phyloP scores from a whole-genome alignment of 1,140 invertebrate genomes.

The Saccostrea cuccullata region DNA sequence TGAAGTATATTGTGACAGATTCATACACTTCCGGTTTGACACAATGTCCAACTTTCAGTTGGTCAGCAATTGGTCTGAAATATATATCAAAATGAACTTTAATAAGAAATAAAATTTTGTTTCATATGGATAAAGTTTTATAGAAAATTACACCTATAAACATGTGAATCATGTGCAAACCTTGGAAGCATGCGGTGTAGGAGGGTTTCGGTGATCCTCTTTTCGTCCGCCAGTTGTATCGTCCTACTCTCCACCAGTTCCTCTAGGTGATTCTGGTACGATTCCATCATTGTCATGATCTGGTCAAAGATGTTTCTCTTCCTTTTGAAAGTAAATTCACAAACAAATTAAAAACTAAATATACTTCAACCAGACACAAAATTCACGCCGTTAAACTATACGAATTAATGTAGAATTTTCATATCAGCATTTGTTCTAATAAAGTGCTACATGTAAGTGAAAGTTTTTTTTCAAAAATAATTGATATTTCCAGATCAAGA shows the following conservation, averaged over 20 bases:
- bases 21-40: slow-evolving; percentile 76
- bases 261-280: slow-evolving; percentile 95
- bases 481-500: not conserved
- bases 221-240: slow-evolving; percentile 93
- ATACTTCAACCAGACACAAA: too few species aligned
- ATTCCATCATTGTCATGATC: slow-evolving; percentile 97
- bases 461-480: not conserved
- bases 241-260: slow-evolving; percentile 93
- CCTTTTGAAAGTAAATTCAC: slow-evolving; percentile 78
- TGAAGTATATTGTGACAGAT: slow-evolving; percentile 77
- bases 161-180: slow-evolving; percentile 80
- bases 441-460: not conserved
- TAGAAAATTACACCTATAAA: not conserved
- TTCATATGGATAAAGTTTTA: too few species aligned
- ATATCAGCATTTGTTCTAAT: not conserved
- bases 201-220: slow-evolving; percentile 94
- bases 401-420: too few species aligned
- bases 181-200: slow-evolving; percentile 94
- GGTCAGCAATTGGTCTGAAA: slow-evolving; percentile 91
- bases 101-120: too few species aligned
- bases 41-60: slow-evolving; percentile 91
- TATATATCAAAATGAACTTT: not conserved
- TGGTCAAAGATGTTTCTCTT: slow-evolving; percentile 97
- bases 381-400: too few species aligned
- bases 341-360: too few species aligned